A percentile compares a stretch with the other conserved stretches of the same genome.
These are phyloP conservation scores for Neria commutata DNA, from an alignment of 2,888 invertebrate species.

Conservation along the genomic window DNA sequence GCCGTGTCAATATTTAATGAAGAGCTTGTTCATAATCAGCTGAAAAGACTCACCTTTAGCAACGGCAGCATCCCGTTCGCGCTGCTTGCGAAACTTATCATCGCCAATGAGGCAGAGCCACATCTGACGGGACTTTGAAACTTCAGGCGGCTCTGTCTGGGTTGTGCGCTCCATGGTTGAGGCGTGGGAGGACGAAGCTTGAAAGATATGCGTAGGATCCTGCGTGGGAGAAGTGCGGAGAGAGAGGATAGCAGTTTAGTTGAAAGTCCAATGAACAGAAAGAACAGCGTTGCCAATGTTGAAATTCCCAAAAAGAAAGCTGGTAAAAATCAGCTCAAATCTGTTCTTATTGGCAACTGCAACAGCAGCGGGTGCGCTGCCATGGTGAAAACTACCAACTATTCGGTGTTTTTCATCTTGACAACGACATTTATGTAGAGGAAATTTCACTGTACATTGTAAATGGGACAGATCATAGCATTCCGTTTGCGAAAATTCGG, in stretches of 20 bases:
- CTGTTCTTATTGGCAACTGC: no score
- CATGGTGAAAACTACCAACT: not conserved
- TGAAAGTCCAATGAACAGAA: not conserved
- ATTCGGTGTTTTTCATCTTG: not conserved
- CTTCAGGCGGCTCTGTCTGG: conserved; percentile 75
- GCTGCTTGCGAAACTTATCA: conserved; percentile 75
- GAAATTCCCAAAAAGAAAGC: no score
- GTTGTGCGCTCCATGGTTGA: conserved; percentile 82
- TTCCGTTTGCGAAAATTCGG: conserved; percentile 63
- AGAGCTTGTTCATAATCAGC: not conserved
- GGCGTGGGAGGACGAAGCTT: conserved; percentile 57
- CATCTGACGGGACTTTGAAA: conserved; percentile 80
- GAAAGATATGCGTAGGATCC: conserved; percentile 62
- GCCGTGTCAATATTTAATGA: not conserved
- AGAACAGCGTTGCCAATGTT: no score
- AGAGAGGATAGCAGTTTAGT: no score
- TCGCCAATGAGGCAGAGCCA: conserved; percentile 81
- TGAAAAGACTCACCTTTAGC: conserved; percentile 41
- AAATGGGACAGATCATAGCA: conserved; percentile 70
- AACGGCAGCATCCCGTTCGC: conserved; percentile 74
- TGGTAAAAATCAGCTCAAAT: no score
- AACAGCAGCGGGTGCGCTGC: not conserved
- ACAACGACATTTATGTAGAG: not conserved
- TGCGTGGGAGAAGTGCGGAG: no score
- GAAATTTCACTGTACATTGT: conserved; percentile 63